Evolutionary conservation across 2,797 vertebrate genomes (phyloP), one percentile per base, ranked within the genome.

Genomic region (Anguilla anguilla): DNA sequence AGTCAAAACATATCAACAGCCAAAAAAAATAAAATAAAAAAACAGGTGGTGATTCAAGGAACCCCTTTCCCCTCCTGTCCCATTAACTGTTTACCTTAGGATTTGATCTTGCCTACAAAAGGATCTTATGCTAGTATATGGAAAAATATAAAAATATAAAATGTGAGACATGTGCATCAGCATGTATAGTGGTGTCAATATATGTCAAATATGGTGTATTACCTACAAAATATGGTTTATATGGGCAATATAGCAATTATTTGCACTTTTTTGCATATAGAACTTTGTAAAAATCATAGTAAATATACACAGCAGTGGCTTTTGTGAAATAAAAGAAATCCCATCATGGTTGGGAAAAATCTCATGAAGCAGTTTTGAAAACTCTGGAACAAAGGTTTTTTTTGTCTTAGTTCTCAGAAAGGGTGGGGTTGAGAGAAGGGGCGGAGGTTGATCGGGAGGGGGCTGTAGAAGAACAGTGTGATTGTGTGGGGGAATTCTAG

Each of bases 381-480:
- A 79, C 35, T 79, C 43, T n/a, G 79, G 51, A 82, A 82, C 79
- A 82, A 82, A 51, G 79, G 79, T 82, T 82, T 82, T 43, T 79
- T 82, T 49, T 82, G 79, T 82, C n/a, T 49, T 6, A 82, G 46
- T 82, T n/a, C 22, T 49, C 79, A 51, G 79, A 7, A n/a, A 82
- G 79, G 43, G 79, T 25, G 43, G 79, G 79, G 79, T 82, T 82
- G 79, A 82, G 79, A 35, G 43, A 82, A 19, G 43, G 79, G 46
- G 46, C 35, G 35, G 72, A 17, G 79, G 79, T n/a, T 81, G 6
- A 81, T 28, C 19, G 6, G 77, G 35, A 35, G 35, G 31, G 77
- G 77, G 6, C 25, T 82, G 46, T n/a, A 82, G 79, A 82, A 51
- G 79, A 82, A 82, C 79, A 51, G 79, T 51, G 79, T n/a, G 46